Percentiles rank a stretch among this genome's conserved stretches.
phyloP scores from a whole-genome alignment of 2,797 vertebrate species.

The Hipposideros larvatus region DNA sequence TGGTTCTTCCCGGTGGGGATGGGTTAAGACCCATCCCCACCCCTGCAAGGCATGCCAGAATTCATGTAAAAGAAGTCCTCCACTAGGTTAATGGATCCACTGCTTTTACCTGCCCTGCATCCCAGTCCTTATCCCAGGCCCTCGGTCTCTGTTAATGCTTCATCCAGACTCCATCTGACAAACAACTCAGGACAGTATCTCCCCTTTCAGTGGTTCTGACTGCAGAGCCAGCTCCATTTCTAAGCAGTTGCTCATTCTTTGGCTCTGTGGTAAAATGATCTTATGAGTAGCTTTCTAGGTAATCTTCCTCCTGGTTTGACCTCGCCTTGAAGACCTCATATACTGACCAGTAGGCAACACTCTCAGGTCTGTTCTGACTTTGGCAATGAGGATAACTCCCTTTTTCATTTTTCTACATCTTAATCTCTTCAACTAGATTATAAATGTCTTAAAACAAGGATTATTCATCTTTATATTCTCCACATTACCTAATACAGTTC shows the following conservation, averaged over 20 bases:
- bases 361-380: background rate
- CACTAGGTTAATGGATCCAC: background rate
- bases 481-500: constrained; percentile 37
- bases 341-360: background rate
- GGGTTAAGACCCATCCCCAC: constrained; percentile 18
- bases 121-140: background rate
- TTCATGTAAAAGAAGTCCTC: background rate
- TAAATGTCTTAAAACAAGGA: constrained; percentile 67
- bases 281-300: background rate
- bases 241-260: background rate
- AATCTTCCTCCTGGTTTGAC: background rate
- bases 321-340: background rate
- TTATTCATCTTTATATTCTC: constrained; percentile 60
- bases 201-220: background rate
- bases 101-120: background rate
- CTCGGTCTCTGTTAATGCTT: background rate
- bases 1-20: background rate
- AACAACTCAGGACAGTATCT: background rate
- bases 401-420: constrained; percentile 18
- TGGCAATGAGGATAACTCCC: background rate
- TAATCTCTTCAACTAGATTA: constrained; percentile 52
- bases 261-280: background rate
- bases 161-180: background rate
- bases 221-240: background rate
- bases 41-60: background rate